Conservation (phyloP, 2,113 vertebrate genomes). For the Rhinichthys klamathensis region DNA sequence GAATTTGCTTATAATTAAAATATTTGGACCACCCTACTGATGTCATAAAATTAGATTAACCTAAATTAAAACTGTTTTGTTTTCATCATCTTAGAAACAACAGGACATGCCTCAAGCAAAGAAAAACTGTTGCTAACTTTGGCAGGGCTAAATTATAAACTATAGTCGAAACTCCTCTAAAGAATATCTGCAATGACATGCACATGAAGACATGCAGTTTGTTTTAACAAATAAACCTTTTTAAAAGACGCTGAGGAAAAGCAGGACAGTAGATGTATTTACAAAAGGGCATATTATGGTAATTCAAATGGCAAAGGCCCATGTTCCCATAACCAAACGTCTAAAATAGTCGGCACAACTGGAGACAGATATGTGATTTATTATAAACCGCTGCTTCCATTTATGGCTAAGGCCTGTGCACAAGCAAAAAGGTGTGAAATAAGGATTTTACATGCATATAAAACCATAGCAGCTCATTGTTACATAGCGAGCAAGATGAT, state of each 20-base stretch:
- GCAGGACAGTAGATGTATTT: constrained; percentile 33
- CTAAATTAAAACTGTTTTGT: background rate
- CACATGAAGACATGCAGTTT: constrained; percentile 10
- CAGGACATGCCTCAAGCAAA: background rate
- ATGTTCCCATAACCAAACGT: constrained; percentile 26
- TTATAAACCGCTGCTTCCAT: constrained; percentile 45
- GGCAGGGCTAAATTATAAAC: constrained; percentile 10
- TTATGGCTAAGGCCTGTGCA: constrained; percentile 27
- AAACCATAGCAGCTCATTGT: constrained; percentile 59
- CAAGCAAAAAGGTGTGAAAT: constrained; percentile 62
- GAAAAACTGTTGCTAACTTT: constrained; percentile 10
- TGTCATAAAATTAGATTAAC: background rate
- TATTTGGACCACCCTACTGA: background rate
- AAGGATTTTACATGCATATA: constrained; percentile 67
- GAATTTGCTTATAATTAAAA: background rate
- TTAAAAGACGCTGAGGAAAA: constrained; percentile 31
- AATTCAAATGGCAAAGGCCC: constrained; percentile 38
- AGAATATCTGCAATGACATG: constrained; percentile 5
- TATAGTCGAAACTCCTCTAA: background rate
- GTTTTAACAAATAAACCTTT: constrained; percentile 8
- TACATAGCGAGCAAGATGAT: constrained; percentile 49
- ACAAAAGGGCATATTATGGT: constrained; percentile 39
- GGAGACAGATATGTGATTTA: constrained; percentile 34
- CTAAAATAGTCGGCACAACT: constrained; percentile 19
- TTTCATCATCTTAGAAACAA: constrained; percentile 10